Conservation (phyloP, 2,797 vertebrate genomes). For the Oryzias sinensis region DNA sequence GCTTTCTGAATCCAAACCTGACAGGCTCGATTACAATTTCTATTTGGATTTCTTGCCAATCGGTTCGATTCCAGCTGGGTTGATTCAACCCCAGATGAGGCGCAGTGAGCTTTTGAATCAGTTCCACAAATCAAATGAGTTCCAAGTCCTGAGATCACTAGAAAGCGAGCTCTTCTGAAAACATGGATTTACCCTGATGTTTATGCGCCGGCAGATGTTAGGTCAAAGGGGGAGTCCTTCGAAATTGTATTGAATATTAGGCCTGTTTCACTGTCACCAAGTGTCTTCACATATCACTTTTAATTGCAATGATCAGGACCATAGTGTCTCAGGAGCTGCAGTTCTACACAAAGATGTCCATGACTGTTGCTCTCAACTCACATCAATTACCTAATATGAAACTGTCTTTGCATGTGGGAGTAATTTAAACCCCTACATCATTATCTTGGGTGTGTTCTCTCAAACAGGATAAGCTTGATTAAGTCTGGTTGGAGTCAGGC, state of each 20-base stretch:
- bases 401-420: too few species aligned
- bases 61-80: conserved; percentile 74
- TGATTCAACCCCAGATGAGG: conserved; percentile 68
- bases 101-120: conserved; percentile 62
- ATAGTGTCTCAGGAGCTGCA: neutral
- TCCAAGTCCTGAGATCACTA: conserved; percentile 63
- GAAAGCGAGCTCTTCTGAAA: conserved; percentile 59
- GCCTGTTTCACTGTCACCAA: conserved; percentile 22
- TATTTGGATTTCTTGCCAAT: conserved; percentile 79
- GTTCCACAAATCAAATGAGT: conserved; percentile 67
- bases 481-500: too few species aligned
- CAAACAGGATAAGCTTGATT: too few species aligned
- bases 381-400: neutral
- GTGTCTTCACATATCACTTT: conserved; percentile 20
- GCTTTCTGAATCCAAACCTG: conserved; percentile 72
- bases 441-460: too few species aligned
- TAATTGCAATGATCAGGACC: conserved; percentile 11
- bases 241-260: conserved; percentile 30
- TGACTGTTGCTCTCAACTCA: neutral
- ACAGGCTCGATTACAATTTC: conserved; percentile 80
- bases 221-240: conserved; percentile 32
- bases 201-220: conserved; percentile 50
- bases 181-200: conserved; percentile 42
- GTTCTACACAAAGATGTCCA: neutral
- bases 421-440: too few species aligned